Evolutionary conservation across 1,140 invertebrate species (phyloP).

Genomic region (Xylocopa sonorina): DNA sequence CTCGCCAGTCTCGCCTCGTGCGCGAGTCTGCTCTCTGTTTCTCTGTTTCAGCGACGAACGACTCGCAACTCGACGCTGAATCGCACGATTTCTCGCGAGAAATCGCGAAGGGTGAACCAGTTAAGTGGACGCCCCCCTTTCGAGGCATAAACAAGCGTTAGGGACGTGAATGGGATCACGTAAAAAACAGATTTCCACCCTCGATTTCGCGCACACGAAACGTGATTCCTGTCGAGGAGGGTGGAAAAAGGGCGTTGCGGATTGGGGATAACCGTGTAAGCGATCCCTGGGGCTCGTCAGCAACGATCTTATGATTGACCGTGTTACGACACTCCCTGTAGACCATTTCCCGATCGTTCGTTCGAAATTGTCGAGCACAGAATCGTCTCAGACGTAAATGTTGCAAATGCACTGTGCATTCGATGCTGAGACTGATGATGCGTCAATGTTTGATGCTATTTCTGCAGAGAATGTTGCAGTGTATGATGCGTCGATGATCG

Average conservation of each 20-base stretch:
- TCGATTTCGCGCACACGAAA: slow-evolving; percentile 67
- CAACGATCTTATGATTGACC: slow-evolving; percentile 82
- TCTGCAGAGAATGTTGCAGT: no score
- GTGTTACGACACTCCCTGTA: slow-evolving; percentile 77
- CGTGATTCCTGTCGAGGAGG: slow-evolving; percentile 68
- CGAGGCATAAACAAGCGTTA: slow-evolving; percentile 70
- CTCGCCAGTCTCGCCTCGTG: no score
- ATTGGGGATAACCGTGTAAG: slow-evolving; percentile 71
- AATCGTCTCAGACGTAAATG: no score
- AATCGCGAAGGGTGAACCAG: neutral
- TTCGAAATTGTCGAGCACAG: slow-evolving; percentile 15
- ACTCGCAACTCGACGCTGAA: neutral
- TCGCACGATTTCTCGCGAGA: neutral
- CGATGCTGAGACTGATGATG: no score
- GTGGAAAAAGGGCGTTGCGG: slow-evolving; percentile 60
- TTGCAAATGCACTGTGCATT: no score
- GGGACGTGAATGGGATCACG: slow-evolving; percentile 75
- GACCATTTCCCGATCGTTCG: slow-evolving; percentile 72
- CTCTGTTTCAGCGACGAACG: no score
- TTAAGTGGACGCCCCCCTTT: slow-evolving; percentile 66
- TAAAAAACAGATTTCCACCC: slow-evolving; percentile 80
- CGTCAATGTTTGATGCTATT: no score
- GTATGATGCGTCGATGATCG: no score
- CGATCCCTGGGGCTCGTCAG: slow-evolving; percentile 75
- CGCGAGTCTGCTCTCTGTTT: no score